phyloP scores from a whole-genome alignment of 2,113 vertebrate genomes.

The Anhinga anhinga region DNA sequence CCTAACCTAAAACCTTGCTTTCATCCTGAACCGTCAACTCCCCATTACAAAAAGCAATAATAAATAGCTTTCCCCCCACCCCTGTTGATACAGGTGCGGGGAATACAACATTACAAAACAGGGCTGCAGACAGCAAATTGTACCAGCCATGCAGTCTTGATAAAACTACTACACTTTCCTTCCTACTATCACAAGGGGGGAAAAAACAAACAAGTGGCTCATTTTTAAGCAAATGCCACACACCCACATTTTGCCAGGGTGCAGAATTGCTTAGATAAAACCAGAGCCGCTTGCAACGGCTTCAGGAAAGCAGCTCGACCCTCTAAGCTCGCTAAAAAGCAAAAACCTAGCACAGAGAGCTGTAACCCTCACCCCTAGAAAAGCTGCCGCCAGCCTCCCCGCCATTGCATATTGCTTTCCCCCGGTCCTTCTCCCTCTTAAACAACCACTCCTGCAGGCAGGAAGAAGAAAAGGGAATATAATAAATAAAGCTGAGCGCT shows the following conservation, averaged over 20 bases:
- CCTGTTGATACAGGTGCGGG: not conserved
- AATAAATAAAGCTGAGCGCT: accelerated
- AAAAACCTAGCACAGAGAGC: not conserved
- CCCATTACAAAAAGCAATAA: accelerated
- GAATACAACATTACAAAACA: accelerated
- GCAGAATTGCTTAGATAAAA: not conserved
- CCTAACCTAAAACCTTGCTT: accelerated
- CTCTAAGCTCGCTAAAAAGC: not conserved
- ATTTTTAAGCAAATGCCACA: not conserved
- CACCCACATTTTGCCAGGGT: not conserved
- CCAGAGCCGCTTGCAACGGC: not conserved
- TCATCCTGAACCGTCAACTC: accelerated
- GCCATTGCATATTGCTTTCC: not conserved
- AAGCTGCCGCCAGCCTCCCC: not conserved
- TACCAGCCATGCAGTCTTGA: accelerated
- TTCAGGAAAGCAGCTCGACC: not conserved
- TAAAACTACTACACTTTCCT: not conserved
- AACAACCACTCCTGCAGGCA: not conserved
- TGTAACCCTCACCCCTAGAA: not conserved
- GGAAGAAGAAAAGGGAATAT: accelerated
- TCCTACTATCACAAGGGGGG: not conserved
- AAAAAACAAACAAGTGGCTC: too few relatives aligned
- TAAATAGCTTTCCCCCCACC: accelerated
- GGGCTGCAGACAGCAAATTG: not conserved
- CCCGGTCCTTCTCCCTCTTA: not conserved